A percentile compares a stretch with the other conserved stretches of the same genome.
Conservation (phyloP, 2,888 invertebrate species). For the Agrochola circellaris region DNA sequence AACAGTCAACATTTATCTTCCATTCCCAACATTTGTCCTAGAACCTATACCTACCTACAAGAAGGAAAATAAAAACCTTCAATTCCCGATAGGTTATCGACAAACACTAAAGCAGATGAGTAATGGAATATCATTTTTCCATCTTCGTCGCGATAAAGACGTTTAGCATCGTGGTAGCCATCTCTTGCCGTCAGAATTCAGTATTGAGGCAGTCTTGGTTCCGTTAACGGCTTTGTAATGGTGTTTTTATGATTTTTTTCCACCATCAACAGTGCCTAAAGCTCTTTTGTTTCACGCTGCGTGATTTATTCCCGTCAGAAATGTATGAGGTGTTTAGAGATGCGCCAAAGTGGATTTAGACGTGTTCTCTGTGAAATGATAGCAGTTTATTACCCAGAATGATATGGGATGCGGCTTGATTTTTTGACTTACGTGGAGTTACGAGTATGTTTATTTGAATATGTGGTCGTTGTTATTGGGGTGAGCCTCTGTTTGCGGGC, state of each 20-base stretch:
- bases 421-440: conserved; percentile 35
- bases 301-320: conserved; percentile 78
- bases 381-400: conserved; percentile 55
- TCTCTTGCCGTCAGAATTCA: conserved; percentile 48
- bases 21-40: conserved; percentile 5
- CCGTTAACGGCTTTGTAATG: conserved; percentile 79
- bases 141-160: conserved; percentile 64
- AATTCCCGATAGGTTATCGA: conserved; percentile 56
- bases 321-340: conserved; percentile 77
- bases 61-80: conserved; percentile 43
- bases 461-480: neutral
- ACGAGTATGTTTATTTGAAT: conserved; percentile 40
- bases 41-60: neutral
- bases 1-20: conserved; percentile 29
- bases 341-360: conserved; percentile 61
- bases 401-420: conserved; percentile 44
- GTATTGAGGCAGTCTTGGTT: conserved; percentile 65
- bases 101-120: conserved; percentile 60
- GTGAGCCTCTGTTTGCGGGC: neutral
- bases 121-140: conserved; percentile 68
- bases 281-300: conserved; percentile 77
- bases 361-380: conserved; percentile 56
- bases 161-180: conserved; percentile 52
- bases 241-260: conserved; percentile 80
- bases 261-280: conserved; percentile 68